phyloP scores from a whole-genome alignment of 2,113 vertebrate genomes.

The Dunckerocampus dactyliophorus region DNA sequence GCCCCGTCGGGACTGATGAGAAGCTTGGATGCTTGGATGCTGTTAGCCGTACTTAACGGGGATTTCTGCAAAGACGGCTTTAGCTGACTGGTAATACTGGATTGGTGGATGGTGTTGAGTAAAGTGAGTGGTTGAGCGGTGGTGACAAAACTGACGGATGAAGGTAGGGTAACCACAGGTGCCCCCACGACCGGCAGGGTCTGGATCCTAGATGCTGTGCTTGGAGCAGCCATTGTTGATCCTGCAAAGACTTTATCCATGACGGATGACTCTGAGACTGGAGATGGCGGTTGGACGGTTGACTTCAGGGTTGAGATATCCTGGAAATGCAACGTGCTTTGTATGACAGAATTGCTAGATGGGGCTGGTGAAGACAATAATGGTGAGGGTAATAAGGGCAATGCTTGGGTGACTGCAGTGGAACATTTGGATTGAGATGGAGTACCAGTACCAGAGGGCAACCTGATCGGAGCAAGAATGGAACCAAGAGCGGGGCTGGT shows the following conservation, averaged over 20 bases:
- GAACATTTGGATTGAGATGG: slow-evolving; percentile 12
- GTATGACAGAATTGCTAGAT: slow-evolving; percentile 32
- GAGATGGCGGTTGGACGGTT: slow-evolving; percentile 25
- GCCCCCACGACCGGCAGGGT: slow-evolving; percentile 70
- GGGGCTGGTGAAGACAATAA: slow-evolving; percentile 19
- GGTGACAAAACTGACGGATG: slow-evolving; percentile 32
- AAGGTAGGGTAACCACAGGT: slow-evolving; percentile 45
- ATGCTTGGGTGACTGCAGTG: slow-evolving; percentile 18
- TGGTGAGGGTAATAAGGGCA: slow-evolving; percentile 31
- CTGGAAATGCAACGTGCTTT: slow-evolving; percentile 34
- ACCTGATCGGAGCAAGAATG: slow-evolving; percentile 15
- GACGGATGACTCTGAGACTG: slow-evolving; percentile 38
- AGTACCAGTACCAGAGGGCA: slow-evolving; percentile 23
- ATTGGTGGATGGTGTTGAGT: slow-evolving; percentile 24
- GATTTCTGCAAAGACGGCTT: slow-evolving; percentile 49
- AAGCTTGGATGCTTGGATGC: slow-evolving; percentile 74
- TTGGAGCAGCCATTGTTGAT: slow-evolving; percentile 66
- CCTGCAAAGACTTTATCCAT: slow-evolving; percentile 38
- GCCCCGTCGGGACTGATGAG: slow-evolving; percentile 87
- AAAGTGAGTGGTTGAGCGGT: slow-evolving; percentile 47
- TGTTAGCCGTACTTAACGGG: slow-evolving; percentile 67
- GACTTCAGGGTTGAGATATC: not conserved
- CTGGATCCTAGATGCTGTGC: slow-evolving; percentile 59
- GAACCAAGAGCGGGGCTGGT: slow-evolving; percentile 24
- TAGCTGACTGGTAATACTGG: slow-evolving; percentile 44